Conservation (phyloP, 1,140 invertebrate species). For the Diorhabda elongata region DNA sequence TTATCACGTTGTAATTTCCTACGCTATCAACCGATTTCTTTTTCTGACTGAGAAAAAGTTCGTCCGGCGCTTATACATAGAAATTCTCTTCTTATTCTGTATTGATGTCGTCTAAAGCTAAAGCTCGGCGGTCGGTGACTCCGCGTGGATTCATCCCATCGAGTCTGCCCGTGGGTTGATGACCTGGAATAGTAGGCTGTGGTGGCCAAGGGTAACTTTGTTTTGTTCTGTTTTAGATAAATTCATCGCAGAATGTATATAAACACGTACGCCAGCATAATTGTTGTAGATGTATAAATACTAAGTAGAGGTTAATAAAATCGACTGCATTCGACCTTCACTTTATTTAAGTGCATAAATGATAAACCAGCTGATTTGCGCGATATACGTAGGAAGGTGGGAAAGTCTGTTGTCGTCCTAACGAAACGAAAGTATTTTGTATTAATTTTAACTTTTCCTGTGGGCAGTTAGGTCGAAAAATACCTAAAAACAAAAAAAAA, state of each 20-base stretch:
- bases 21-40: not conserved
- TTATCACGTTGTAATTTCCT: too few species aligned
- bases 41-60: not conserved
- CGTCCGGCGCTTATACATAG: constrained; percentile 4
- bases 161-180: constrained; percentile 26
- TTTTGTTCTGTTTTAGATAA: constrained; percentile 19
- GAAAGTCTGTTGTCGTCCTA: too few species aligned
- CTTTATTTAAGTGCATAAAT: not conserved
- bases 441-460: too few species aligned
- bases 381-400: too few species aligned
- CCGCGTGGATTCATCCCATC: constrained; percentile 25
- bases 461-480: too few species aligned
- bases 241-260: constrained; percentile 2
- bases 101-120: not conserved
- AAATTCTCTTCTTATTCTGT: constrained; percentile 10
- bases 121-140: constrained; percentile 31
- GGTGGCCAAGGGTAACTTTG: constrained; percentile 30
- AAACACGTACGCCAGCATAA: not conserved
- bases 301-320: not conserved
- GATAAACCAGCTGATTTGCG: not conserved
- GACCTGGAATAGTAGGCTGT: constrained; percentile 32
- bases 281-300: not conserved
- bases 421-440: too few species aligned
- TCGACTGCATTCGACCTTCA: not conserved
- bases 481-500: too few species aligned